phyloP scores from a whole-genome alignment of 1,140 invertebrate species.

The Whitmania pigra region DNA sequence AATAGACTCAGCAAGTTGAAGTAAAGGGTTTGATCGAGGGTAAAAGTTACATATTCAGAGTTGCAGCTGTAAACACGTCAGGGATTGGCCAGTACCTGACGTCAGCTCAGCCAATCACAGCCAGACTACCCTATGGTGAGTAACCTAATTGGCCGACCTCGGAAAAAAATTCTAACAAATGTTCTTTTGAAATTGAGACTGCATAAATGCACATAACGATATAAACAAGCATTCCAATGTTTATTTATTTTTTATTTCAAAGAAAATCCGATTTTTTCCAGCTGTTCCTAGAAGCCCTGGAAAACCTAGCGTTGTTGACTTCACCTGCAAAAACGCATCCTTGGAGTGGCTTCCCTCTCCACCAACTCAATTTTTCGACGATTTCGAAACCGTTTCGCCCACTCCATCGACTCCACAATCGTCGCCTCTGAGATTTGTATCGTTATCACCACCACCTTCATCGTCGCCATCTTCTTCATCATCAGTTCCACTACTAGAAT shows the following conservation, averaged over 20 bases:
- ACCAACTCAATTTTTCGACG: no score
- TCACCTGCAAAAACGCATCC: neutral
- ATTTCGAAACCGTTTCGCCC: no score
- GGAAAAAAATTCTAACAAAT: no score
- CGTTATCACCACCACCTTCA: no score
- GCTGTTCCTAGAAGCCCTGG: neutral
- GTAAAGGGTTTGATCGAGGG: conserved; percentile 78
- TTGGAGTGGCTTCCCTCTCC: neutral
- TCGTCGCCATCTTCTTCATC: neutral
- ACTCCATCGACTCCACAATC: no score
- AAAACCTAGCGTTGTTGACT: neutral
- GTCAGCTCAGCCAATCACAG: conserved; percentile 39
- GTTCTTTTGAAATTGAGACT: no score
- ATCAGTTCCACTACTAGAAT: neutral
- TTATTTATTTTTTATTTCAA: no score
- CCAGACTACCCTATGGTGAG: conserved; percentile 38
- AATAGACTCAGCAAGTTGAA: conserved; percentile 28
- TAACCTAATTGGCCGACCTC: neutral
- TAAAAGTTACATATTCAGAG: conserved; percentile 48
- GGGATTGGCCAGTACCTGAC: conserved; percentile 88
- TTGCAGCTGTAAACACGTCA: conserved; percentile 89
- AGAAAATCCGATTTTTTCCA: neutral
- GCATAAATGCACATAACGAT: no score
- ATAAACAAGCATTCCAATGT: no score
- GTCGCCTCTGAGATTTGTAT: no score